Evolutionary conservation across 64 coral and sea anemone genomes (phyloP), one percentile per base, ranked within the genome.

Genomic region (Platygyra sinensis): DNA sequence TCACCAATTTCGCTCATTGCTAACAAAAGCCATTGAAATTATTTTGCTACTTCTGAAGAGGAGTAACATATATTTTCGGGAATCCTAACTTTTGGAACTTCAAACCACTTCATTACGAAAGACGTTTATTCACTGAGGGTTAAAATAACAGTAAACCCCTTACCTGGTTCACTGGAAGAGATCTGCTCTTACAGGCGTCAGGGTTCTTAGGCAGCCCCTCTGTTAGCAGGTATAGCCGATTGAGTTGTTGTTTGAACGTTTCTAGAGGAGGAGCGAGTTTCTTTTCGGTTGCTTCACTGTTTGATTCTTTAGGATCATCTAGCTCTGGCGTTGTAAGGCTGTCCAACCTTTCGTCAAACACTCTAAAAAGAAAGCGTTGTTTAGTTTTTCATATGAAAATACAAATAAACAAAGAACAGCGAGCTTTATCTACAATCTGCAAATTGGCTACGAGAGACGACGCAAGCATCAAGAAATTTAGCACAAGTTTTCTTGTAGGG

Each of bases 181-280:
- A 19, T 85, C 81, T 67, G 62, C 62, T 85, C 81, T 85, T 85
- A 25, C 81, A 85, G 1, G 22, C 9, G n/a, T 85, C 81, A n/a
- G 22, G 11, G 11, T 49, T n/a, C 67, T 51, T 71, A 25, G 38
- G 11, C 4, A 36, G 22, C 2, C 63, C 81, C n/a, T 39, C 32
- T 71, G 61, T 71, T 18, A 71, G 22, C 2, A 64, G 14, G 42
- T 50, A 85, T 9, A 85, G 10, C n/a, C 31, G 81, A 4, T 85
- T 52, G 16, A 85, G 81, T 64, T 85, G 81, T 24, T 5, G 36
- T 36, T 85, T 85, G 36, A 28, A 85, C 20, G 42, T 24, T 36
- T 85, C 81, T 42, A 85, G 39, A 51, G 81, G 81, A 85, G 72
- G 62, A 11, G 20, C 14, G 18, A 50, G 62, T 38, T 71, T 71